phyloP scores from a whole-genome alignment of 2,888 invertebrate species.

The Latrodectus hesperus region DNA sequence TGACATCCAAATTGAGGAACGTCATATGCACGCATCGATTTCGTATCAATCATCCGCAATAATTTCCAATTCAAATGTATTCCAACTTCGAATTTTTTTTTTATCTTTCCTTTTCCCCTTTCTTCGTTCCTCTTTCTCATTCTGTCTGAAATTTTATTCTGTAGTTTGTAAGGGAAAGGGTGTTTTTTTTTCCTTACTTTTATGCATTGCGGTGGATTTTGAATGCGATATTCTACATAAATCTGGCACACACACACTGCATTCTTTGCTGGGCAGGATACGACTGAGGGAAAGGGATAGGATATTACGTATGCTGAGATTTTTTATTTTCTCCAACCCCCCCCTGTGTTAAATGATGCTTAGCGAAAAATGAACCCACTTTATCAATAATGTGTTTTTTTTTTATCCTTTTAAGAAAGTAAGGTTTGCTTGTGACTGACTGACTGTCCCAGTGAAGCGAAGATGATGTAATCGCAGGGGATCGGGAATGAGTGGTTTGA shows the following conservation, averaged over 20 bases:
- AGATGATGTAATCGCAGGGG: not conserved
- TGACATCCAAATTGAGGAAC: constrained; percentile 39
- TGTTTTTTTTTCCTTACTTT: constrained; percentile 3
- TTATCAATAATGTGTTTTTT: constrained; percentile 59
- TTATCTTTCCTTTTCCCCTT: not conserved
- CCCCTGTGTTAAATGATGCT: constrained; percentile 53
- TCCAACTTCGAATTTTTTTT: constrained; percentile 35
- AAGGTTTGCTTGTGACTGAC: not conserved
- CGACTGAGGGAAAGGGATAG: not conserved
- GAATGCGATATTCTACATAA: constrained; percentile 43
- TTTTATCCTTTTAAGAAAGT: not conserved
- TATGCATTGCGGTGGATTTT: constrained; percentile 52
- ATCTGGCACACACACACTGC: constrained; percentile 1
- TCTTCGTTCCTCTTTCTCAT: not conserved
- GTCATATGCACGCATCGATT: constrained; percentile 53
- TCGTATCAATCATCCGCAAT: constrained; percentile 50
- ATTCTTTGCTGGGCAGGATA: not conserved
- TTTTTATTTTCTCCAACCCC: constrained; percentile 23
- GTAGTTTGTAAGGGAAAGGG: not conserved
- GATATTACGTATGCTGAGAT: constrained; percentile 10
- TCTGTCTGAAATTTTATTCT: not conserved
- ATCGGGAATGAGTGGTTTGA: too few relatives aligned
- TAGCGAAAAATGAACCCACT: constrained; percentile 40
- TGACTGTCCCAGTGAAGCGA: not conserved
- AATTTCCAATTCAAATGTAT: constrained; percentile 60